Conservation (phyloP, 2,797 vertebrate genomes). For the Coreius guichenoti region DNA sequence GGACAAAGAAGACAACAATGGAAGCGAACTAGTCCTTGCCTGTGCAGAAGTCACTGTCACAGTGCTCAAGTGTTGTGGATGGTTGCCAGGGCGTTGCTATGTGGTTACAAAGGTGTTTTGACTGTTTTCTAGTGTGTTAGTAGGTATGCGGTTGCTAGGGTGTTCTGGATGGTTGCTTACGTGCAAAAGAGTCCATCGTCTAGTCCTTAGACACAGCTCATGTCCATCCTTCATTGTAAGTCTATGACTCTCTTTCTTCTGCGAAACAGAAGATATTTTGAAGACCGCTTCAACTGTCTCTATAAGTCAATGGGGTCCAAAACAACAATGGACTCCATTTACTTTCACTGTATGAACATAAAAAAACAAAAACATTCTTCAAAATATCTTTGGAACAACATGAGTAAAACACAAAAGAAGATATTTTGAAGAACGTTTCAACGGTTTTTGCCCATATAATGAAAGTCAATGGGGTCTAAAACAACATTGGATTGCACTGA, state of each 20-base stretch:
- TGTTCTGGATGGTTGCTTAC: background rate
- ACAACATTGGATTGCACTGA: background rate
- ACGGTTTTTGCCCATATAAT: background rate
- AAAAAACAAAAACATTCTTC: background rate
- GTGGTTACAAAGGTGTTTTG: background rate
- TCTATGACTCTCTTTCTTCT: background rate
- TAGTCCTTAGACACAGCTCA: background rate
- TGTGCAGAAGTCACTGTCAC: background rate
- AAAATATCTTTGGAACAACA: background rate
- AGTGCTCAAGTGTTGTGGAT: background rate
- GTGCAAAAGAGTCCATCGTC: background rate
- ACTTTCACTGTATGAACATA: background rate
- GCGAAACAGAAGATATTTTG: background rate
- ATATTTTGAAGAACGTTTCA: background rate
- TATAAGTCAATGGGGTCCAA: background rate
- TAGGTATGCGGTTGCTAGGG: background rate
- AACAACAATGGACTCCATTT: background rate
- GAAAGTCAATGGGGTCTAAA: background rate
- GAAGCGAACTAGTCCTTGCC: background rate
- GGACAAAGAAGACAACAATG: conserved; percentile 21
- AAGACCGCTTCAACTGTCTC: background rate
- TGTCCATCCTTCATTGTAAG: background rate
- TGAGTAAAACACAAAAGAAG: background rate
- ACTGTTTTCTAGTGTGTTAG: background rate
- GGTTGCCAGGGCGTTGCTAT: background rate